Evolutionary conservation across 2,888 invertebrate species (phyloP), one percentile per base, ranked within the genome.

Genomic region (Argyresthia goedartella): DNA sequence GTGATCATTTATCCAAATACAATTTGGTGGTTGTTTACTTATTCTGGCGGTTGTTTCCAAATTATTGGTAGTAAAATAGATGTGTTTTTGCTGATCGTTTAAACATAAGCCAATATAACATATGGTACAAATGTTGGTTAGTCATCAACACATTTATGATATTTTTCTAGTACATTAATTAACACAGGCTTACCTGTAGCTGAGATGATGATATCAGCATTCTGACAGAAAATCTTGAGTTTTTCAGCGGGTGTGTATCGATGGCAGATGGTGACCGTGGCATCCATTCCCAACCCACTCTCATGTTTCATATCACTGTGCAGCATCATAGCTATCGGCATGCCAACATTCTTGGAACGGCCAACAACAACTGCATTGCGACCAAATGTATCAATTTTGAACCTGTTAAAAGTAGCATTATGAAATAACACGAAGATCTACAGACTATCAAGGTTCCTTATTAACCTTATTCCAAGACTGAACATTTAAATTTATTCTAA

Each of bases 251-350:
- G 96, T 0, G 97, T 97, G 74, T 93, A 90, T 14, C 96, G 89
- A 74, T 97, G 97, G 67, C 97, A 97, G 56, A 97, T 91, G 1
- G 95, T 95, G 0, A 95, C 95, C 0, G 96, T 97, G 13, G 95
- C 94, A 68, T 97, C 96, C 85, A 95, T 86, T 0, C 92, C 94
- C 47, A 90, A 81, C 0, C 82, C 79, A 46, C 89, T 91, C 68
- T 93, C 92, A 66, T 91, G 90, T 6, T 74, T 74, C 36, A 89
- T 89, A 77, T 95, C 95, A 3, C 94, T 91, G 69, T 94, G 94
- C 50, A 97, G 76, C 63, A 96, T 81, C 87, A 97, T 90, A 0
- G 95, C 94, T 54, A 96, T 93, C 0, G 97, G 97, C 84, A 97
- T 89, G 0, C 97, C 95, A 16, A 97, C 96, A 76, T 97, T 95